phyloP scores from a whole-genome alignment of 2,888 invertebrate genomes.

The Andrena trimmerana region DNA sequence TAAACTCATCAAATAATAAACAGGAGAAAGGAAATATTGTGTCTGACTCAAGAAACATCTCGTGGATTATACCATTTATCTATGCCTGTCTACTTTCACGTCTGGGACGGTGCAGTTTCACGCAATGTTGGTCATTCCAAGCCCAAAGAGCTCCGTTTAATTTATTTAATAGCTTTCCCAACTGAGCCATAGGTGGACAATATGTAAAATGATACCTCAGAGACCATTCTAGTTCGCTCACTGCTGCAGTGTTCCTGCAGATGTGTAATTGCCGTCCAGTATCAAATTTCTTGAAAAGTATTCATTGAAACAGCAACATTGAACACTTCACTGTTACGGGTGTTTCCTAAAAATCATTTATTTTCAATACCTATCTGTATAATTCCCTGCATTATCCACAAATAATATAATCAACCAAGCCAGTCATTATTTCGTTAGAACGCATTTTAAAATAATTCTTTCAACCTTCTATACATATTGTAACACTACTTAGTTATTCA shows the following conservation, averaged over 20 bases:
- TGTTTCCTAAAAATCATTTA: too few relatives aligned
- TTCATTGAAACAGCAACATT: not conserved
- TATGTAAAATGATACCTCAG: not conserved
- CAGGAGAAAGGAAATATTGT: too few relatives aligned
- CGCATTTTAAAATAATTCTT: too few relatives aligned
- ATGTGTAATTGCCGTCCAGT: not conserved
- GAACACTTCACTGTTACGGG: not conserved
- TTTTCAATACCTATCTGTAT: too few relatives aligned
- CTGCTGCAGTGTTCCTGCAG: not conserved
- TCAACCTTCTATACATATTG: too few relatives aligned
- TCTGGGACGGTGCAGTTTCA: not conserved
- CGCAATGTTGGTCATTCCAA: not conserved
- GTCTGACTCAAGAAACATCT: not conserved
- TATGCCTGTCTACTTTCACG: not conserved
- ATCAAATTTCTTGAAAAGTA: not conserved
- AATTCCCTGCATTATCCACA: too few relatives aligned
- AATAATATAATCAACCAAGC: too few relatives aligned
- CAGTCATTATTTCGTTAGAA: too few relatives aligned
- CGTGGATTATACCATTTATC: not conserved
- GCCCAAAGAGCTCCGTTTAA: not conserved
- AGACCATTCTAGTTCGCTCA: not conserved
- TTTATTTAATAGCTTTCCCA: constrained; percentile 19
- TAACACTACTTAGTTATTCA: too few relatives aligned
- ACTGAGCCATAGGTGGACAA: not conserved
- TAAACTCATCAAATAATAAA: too few relatives aligned